A percentile compares a stretch with the other conserved stretches of the same genome.
Evolutionary conservation across 2,797 vertebrate genomes (phyloP).

Genomic region (Hyperoplus immaculatus): DNA sequence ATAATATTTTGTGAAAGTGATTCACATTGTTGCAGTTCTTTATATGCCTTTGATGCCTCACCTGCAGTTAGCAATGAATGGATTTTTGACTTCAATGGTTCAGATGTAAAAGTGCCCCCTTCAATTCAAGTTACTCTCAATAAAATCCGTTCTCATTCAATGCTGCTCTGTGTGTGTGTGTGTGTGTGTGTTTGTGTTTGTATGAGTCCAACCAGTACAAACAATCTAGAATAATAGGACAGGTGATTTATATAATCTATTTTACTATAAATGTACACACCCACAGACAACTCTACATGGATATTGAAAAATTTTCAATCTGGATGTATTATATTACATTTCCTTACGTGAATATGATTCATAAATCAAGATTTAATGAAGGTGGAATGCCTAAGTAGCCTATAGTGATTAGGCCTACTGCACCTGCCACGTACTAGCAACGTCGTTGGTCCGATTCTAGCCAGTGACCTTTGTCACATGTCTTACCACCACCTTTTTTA

Average conservation of each 20-base stretch:
- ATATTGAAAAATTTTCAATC: not conserved
- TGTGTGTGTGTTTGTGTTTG: too few relatives aligned
- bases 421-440: too few relatives aligned
- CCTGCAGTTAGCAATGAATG: not conserved
- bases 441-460: too few relatives aligned
- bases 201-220: too few relatives aligned
- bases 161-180: too few relatives aligned
- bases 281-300: not conserved
- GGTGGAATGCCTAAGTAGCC: not conserved
- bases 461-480: too few relatives aligned
- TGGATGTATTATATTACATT: not conserved
- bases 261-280: not conserved
- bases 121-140: too few relatives aligned
- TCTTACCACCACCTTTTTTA: too few relatives aligned
- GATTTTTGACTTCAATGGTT: not conserved
- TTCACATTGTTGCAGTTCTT: not conserved
- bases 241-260: not conserved
- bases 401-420: too few relatives aligned
- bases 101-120: too few relatives aligned
- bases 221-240: not conserved
- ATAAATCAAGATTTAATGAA: slow-evolving; percentile 6
- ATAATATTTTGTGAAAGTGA: not conserved
- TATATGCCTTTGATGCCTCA: not conserved
- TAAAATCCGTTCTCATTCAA: too few relatives aligned
- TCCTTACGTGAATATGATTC: slow-evolving; percentile 9